Evolutionary conservation across 2,888 invertebrate genomes (phyloP).

Genomic region (Eupeodes luniger): DNA sequence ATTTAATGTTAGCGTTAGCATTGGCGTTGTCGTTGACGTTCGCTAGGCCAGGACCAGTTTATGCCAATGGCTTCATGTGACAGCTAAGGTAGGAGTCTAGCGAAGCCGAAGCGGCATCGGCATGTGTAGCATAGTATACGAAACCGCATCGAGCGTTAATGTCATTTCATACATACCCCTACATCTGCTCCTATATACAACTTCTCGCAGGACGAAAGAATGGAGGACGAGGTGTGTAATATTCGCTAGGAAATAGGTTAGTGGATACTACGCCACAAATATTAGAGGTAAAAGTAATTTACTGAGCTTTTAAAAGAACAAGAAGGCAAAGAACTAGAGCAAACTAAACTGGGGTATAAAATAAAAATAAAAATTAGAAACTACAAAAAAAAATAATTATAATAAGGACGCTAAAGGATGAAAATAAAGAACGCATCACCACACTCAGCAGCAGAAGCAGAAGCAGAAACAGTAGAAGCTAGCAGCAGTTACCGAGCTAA

Average conservation of each 20-base stretch:
- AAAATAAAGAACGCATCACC: slow-evolving; percentile 47
- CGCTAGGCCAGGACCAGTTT: neutral
- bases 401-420: slow-evolving; percentile 49
- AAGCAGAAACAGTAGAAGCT: neutral
- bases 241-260: slow-evolving; percentile 55
- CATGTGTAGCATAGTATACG: neutral
- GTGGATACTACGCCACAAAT: slow-evolving; percentile 60
- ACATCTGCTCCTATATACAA: neutral
- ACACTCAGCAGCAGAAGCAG: slow-evolving; percentile 20
- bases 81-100: neutral
- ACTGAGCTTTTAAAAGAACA: slow-evolving; percentile 69
- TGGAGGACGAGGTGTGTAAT: slow-evolving; percentile 7
- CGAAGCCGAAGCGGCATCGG: neutral
- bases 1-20: neutral
- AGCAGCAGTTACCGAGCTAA: slow-evolving; percentile 13
- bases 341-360: slow-evolving; percentile 46
- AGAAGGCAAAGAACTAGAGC: slow-evolving; percentile 56
- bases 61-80: neutral
- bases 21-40: too few relatives aligned
- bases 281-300: slow-evolving; percentile 71
- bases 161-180: slow-evolving; percentile 42
- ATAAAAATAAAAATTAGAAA: slow-evolving; percentile 11
- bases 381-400: slow-evolving; percentile 11
- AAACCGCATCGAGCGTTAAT: slow-evolving; percentile 48
- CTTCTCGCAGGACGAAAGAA: neutral